Percentiles rank a stretch among this genome's conserved stretches.
phyloP scores from a whole-genome alignment of 64 coral and sea anemone genomes.

The Porites australiensis region DNA sequence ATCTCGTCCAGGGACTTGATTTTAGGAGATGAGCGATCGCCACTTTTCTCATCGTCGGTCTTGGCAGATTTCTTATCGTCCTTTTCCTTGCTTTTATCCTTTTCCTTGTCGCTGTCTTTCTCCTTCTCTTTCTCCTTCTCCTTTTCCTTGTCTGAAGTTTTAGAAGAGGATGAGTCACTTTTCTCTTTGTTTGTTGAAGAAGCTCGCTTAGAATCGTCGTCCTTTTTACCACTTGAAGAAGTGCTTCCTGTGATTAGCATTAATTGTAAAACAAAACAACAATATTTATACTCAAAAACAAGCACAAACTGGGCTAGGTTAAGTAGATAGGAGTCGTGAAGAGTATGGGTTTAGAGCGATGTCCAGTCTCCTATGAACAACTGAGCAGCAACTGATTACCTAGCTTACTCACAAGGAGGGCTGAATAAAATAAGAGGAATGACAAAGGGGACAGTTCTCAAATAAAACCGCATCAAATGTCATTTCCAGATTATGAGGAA shows the following conservation, averaged over 20 bases:
- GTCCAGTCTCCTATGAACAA: no score
- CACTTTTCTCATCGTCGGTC: constrained; percentile 26
- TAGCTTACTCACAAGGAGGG: no score
- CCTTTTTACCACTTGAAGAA: constrained; percentile 73
- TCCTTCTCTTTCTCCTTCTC: constrained; percentile 18
- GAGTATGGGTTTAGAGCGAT: no score
- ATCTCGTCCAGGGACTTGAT: constrained; percentile 95
- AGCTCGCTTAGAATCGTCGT: constrained; percentile 55
- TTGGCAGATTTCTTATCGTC: constrained; percentile 50
- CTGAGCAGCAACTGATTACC: no score
- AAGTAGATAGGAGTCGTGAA: no score
- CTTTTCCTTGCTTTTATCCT: constrained; percentile 38
- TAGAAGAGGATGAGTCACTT: constrained; percentile 1
- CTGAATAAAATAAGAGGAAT: no score
- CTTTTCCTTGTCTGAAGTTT: constrained; percentile 19
- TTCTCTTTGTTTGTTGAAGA: constrained; percentile 7
- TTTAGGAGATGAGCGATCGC: constrained; percentile 68
- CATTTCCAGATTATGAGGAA: no score
- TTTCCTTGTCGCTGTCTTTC: constrained; percentile 1
- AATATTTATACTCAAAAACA: constrained; percentile 14
- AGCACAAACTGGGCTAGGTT: neutral
- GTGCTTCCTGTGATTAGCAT: constrained; percentile 88
- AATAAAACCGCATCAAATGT: no score
- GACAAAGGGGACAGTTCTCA: no score
- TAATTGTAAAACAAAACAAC: constrained; percentile 91